Evolutionary conservation across 2,888 invertebrate genomes (phyloP).

Genomic region (Escarpia spicata): DNA sequence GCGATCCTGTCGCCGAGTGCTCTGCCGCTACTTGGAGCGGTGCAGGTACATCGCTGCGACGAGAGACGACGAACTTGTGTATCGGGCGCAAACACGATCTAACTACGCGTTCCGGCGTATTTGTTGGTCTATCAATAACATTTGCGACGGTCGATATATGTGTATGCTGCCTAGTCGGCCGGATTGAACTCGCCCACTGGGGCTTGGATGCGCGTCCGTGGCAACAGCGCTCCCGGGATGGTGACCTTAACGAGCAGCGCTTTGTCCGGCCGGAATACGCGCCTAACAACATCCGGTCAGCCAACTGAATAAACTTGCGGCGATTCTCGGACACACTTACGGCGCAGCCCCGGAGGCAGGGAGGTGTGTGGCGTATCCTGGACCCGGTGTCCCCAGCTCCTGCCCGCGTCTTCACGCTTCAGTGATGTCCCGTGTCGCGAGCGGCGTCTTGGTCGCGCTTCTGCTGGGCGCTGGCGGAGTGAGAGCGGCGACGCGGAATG

Average conservation of each 20-base stretch:
- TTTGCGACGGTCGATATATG: not conserved
- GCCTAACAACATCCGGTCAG: not conserved
- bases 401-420: not conserved
- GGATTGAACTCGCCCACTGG: not conserved
- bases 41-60: not conserved
- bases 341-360: not conserved
- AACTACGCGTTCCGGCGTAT: not conserved
- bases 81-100: not conserved
- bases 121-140: not conserved
- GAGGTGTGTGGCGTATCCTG: not conserved
- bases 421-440: not conserved
- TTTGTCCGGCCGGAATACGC: not conserved
- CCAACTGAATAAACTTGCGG: conserved; percentile 6
- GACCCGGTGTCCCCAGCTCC: not conserved
- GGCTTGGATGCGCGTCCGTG: not conserved
- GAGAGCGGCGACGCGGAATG: not conserved
- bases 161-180: not conserved
- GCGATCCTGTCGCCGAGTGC: not conserved
- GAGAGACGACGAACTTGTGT: not conserved
- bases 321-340: not conserved
- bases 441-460: not conserved
- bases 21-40: not conserved
- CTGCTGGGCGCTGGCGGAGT: not conserved
- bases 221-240: not conserved
- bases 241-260: not conserved